Conservation (phyloP, 2,113 vertebrate species). For the Jaculus jaculus region DNA sequence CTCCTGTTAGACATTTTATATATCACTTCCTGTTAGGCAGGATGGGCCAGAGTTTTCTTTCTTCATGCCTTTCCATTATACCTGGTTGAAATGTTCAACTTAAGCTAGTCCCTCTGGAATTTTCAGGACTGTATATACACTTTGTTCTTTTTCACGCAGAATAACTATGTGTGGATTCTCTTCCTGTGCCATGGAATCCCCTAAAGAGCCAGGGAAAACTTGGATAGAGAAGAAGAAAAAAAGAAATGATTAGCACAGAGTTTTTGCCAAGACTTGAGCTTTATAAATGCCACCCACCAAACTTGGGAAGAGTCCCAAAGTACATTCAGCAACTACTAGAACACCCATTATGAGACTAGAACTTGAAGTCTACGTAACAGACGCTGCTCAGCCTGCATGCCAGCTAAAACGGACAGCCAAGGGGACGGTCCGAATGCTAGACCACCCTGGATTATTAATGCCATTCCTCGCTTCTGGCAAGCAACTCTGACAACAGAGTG, state of each 20-base stretch:
- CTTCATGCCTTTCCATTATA: background rate
- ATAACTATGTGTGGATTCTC: background rate
- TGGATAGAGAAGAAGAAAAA: background rate
- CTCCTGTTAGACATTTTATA: too few relatives aligned
- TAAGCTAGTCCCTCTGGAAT: background rate
- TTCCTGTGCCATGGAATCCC: background rate
- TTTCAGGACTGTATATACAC: background rate
- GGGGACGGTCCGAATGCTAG: slow-evolving; percentile 16
- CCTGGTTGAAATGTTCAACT: background rate
- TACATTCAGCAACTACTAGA: background rate
- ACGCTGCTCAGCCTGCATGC: background rate
- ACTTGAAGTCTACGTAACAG: slow-evolving; percentile 16
- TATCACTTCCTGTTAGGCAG: background rate
- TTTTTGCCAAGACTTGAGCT: background rate
- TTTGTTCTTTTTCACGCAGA: background rate
- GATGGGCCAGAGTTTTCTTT: background rate
- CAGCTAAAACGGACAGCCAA: slow-evolving; percentile 22
- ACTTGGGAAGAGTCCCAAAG: background rate
- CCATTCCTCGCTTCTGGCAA: background rate
- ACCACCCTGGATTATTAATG: slow-evolving; percentile 3
- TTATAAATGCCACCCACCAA: background rate
- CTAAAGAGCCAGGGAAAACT: background rate
- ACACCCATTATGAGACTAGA: background rate
- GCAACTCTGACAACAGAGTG: slow-evolving; percentile 5
- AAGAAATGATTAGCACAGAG: background rate